Percentiles rank a stretch among this genome's conserved stretches.
Evolutionary conservation across 2,888 invertebrate genomes (phyloP).

Genomic region (Sclerodermus sp.): DNA sequence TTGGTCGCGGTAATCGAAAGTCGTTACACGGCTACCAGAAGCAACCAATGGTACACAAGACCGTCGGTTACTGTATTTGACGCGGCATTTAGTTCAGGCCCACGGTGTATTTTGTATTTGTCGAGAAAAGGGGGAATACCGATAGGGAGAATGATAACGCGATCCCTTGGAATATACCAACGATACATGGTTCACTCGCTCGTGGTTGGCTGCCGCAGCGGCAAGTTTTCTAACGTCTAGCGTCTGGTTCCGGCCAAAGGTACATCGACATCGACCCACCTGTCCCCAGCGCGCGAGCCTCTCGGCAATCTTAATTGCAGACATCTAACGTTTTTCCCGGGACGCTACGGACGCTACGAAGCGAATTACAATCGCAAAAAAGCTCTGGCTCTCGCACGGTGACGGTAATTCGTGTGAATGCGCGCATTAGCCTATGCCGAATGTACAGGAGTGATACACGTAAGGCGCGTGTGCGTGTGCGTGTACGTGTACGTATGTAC

Average conservation of each 20-base stretch:
- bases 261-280: constrained; percentile 26
- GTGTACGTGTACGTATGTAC: neutral
- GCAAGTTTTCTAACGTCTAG: too few relatives aligned
- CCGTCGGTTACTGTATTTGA: too few relatives aligned
- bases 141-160: too few relatives aligned
- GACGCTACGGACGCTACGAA: constrained; percentile 23
- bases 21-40: too few relatives aligned
- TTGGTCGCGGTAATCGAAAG: too few relatives aligned
- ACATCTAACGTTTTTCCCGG: constrained; percentile 29
- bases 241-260: constrained; percentile 24
- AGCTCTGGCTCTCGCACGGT: constrained; percentile 7
- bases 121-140: too few relatives aligned
- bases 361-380: constrained; percentile 28
- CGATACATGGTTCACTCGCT: too few relatives aligned
- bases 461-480: neutral
- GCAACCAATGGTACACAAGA: too few relatives aligned
- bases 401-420: constrained; percentile 10
- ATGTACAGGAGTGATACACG: neutral
- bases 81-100: too few relatives aligned
- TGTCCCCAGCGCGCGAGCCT: constrained; percentile 13
- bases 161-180: too few relatives aligned
- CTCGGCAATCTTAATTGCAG: constrained; percentile 38
- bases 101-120: too few relatives aligned
- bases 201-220: too few relatives aligned
- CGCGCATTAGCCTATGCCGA: neutral